Conservation (phyloP, 1,140 invertebrate genomes). For the Leptoteleia sp. region DNA sequence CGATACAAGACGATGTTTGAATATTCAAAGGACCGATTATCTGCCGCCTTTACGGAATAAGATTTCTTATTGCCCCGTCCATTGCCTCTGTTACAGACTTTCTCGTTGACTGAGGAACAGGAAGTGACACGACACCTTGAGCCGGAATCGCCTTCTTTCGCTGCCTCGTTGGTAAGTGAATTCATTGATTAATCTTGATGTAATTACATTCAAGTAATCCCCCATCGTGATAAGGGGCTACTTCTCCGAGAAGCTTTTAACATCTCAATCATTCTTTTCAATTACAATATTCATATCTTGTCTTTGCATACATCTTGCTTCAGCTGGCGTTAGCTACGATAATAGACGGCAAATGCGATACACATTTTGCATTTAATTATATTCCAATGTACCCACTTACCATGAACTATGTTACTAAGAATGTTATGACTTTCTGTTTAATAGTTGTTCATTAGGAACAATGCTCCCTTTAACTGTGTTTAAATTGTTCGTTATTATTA, state of each 20-base stretch:
- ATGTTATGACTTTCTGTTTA: too few relatives aligned
- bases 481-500: too few relatives aligned
- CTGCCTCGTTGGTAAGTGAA: too few relatives aligned
- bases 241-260: conserved; percentile 46
- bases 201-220: conserved; percentile 63
- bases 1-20: conserved; percentile 55
- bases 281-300: conserved; percentile 60
- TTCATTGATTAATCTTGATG: conserved; percentile 67
- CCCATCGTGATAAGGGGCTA: conserved; percentile 54
- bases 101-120: too few relatives aligned
- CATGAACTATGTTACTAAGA: too few relatives aligned
- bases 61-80: too few relatives aligned
- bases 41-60: conserved; percentile 58
- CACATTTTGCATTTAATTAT: conserved; percentile 33
- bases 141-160: too few relatives aligned
- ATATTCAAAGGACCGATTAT: conserved; percentile 65
- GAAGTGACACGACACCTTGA: too few relatives aligned
- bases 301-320: conserved; percentile 43
- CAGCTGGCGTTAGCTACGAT: conserved; percentile 31
- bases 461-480: too few relatives aligned
- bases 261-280: conserved; percentile 57
- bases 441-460: too few relatives aligned
- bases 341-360: conserved; percentile 31
- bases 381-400: conserved; percentile 13
- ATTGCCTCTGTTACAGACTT: too few relatives aligned